Evolutionary conservation across 2,888 invertebrate genomes (phyloP).

Genomic region (Barypeithes pellucidus): DNA sequence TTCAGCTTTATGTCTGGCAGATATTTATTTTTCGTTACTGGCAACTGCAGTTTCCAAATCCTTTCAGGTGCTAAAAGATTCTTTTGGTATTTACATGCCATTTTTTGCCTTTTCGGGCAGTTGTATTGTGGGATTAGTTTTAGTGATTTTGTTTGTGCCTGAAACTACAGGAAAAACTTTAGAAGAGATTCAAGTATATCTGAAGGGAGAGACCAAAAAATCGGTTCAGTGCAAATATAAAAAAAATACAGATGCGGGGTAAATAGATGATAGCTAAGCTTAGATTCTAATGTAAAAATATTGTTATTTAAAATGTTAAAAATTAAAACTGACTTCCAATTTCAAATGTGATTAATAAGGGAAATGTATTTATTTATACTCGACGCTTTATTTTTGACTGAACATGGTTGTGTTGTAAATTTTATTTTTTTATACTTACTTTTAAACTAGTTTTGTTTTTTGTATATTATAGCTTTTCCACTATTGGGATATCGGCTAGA

Average conservation of each 20-base stretch:
- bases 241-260: constrained; percentile 7
- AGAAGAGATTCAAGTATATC: constrained; percentile 49
- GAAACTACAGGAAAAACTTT: constrained; percentile 55
- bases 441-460: too few relatives aligned
- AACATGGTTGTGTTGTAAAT: too few relatives aligned
- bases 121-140: constrained; percentile 45
- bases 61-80: constrained; percentile 72
- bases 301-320: too few relatives aligned
- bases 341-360: too few relatives aligned
- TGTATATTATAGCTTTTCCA: too few relatives aligned
- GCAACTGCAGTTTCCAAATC: constrained; percentile 72
- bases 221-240: background rate
- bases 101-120: constrained; percentile 49
- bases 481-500: too few relatives aligned
- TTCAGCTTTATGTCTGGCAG: constrained; percentile 74
- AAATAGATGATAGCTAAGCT: too few relatives aligned
- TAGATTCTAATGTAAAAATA: too few relatives aligned
- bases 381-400: too few relatives aligned
- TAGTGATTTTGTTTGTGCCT: constrained; percentile 52
- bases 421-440: too few relatives aligned
- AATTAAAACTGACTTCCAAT: too few relatives aligned
- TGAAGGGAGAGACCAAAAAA: constrained; percentile 53
- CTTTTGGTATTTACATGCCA: constrained; percentile 51
- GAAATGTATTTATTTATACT: too few relatives aligned
- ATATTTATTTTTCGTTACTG: constrained; percentile 72